Conservation (phyloP, 2,888 invertebrate species). For the Cephus nigrinus region DNA sequence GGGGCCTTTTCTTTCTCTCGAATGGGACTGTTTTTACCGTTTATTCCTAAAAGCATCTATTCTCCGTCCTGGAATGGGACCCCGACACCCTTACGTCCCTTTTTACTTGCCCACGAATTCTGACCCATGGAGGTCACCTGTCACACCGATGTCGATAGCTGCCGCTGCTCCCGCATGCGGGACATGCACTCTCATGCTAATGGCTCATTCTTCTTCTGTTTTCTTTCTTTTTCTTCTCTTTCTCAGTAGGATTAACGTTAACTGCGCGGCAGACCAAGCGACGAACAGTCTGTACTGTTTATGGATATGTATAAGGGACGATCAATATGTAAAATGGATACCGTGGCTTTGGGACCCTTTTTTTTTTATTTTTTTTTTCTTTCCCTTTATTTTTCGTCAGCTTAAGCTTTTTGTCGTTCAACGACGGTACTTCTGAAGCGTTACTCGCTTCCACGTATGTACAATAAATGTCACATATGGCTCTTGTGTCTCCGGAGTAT, state of each 20-base stretch:
- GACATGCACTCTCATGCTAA: slow-evolving; percentile 19
- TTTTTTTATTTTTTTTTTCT: neutral
- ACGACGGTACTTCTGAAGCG: neutral
- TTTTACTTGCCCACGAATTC: slow-evolving; percentile 37
- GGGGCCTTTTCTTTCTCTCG: slow-evolving; percentile 9
- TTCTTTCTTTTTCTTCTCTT: neutral
- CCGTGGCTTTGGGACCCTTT: neutral
- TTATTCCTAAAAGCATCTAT: neutral
- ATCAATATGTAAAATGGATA: neutral
- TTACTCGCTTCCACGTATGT: neutral
- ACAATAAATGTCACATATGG: neutral
- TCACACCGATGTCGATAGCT: slow-evolving; percentile 45
- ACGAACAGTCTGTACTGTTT: neutral
- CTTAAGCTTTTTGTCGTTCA: neutral
- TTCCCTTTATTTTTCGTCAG: neutral
- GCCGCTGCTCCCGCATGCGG: slow-evolving; percentile 35
- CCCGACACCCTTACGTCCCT: neutral
- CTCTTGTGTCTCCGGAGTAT: neutral
- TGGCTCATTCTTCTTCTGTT: slow-evolving; percentile 16
- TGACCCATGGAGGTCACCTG: slow-evolving; percentile 46
- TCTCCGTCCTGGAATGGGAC: neutral
- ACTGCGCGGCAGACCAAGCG: neutral
- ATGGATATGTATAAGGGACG: neutral
- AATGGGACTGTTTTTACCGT: neutral
- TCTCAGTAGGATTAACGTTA: neutral